Evolutionary conservation across 2,113 vertebrate species (phyloP).

Genomic region (Myxocyprinus asiaticus): DNA sequence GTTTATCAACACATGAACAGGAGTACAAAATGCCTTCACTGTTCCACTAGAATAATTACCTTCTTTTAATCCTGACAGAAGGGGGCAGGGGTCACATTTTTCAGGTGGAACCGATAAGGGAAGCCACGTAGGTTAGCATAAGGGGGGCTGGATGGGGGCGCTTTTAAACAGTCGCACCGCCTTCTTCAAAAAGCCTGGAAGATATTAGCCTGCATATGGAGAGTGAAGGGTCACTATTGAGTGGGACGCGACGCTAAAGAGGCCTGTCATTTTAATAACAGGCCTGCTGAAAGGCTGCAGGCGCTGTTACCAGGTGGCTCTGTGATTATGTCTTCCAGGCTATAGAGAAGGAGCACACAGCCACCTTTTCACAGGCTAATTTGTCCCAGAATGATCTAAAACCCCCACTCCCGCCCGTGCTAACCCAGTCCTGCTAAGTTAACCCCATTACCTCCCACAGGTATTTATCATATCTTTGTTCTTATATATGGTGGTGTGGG

Average conservation of each 20-base stretch:
- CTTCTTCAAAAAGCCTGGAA: constrained; percentile 52
- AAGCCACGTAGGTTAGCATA: constrained; percentile 55
- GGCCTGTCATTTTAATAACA: constrained; percentile 56
- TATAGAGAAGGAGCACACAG: constrained; percentile 20
- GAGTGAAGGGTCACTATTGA: constrained; percentile 54
- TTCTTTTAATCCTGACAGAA: constrained; percentile 62
- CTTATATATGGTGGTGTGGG: neutral
- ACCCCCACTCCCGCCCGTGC: neutral
- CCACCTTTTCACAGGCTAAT: constrained; percentile 39
- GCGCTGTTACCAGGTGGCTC: constrained; percentile 51
- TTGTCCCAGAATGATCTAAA: constrained; percentile 40
- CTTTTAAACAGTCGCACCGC: constrained; percentile 45
- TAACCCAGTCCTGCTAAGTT: neutral
- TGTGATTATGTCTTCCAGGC: constrained; percentile 41
- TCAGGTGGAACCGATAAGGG: constrained; percentile 64
- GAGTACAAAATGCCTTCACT: constrained; percentile 65
- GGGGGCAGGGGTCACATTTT: constrained; percentile 70
- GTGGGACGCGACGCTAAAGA: constrained; percentile 39
- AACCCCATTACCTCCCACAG: constrained; percentile 11
- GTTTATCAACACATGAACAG: constrained; percentile 30
- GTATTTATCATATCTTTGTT: constrained; percentile 14
- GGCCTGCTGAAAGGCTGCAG: constrained; percentile 52
- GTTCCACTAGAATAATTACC: constrained; percentile 67
- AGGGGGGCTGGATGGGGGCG: constrained; percentile 1
- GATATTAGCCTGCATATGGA: constrained; percentile 52